Base-by-base conservation (phyloP, 1,140 invertebrate species). In the Diorhabda sublineata region DNA sequence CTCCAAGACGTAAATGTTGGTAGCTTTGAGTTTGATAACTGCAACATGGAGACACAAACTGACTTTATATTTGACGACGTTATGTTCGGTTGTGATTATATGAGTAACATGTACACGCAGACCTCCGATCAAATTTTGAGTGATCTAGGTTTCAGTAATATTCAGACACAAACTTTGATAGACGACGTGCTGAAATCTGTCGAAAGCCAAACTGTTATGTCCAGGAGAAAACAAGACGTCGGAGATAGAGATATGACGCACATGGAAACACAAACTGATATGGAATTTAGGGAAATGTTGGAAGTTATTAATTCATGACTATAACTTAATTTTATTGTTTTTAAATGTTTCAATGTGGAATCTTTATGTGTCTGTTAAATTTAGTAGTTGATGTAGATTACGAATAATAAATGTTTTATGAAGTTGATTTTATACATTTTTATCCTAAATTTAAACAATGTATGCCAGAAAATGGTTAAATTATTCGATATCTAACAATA, bases 31-130 rank as follows among this genome's bases (percentile, higher is more conserved):
- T 67, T 67, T 7, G 83, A 85, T 65, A 80, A 83, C 7, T 85
- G 83, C 59, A 85, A 85, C 68, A 85, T 83, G 64, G 85, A 87
- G 74, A 87, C 86, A 0, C 86, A 87, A 78, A 87, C 86, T 0
- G 85, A 87, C 74, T 77, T 83, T 61, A 82, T 81, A 64, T 83
- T 79, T 42, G 65, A 76, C 6, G 74, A 77, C 69, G 74, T 78
- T 9, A 69, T 79, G 11, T 75, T 80, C 0, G 83, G 73, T 61
- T 67, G 71, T 45, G 78, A 80, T 72, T 86, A 85, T 65, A 84
- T 77, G 47, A 83, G 61, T 6, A 74, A 88, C 69, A 88, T 83
- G 74, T 86, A 83, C 69, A 88, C 87, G 3, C 87, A 89, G 75
- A 88, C 87, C 6, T 87, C 85, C 68, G 81, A 85, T 62, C 84